Conservation (phyloP, 2,888 invertebrate genomes). For the Pterobdella sp. region DNA sequence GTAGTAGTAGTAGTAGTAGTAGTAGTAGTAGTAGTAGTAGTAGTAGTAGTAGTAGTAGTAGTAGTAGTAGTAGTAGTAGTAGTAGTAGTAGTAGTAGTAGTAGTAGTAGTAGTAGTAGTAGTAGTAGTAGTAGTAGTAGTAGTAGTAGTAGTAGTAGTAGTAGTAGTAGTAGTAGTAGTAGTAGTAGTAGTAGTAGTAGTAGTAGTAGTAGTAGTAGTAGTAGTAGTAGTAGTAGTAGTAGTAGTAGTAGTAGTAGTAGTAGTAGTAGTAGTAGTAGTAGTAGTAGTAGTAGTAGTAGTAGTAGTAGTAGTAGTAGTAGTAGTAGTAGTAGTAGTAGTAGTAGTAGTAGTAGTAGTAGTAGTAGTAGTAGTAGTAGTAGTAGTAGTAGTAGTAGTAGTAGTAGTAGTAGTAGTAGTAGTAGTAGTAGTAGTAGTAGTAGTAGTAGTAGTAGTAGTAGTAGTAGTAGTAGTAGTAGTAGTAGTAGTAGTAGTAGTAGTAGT, state of each 20-base stretch:
- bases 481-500: constrained; percentile 39
- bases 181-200: not conserved
- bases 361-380: not conserved
- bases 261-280: not conserved
- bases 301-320: not conserved
- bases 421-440: not conserved
- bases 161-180: not conserved
- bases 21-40: not conserved
- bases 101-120: not conserved
- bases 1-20: not conserved
- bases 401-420: not conserved
- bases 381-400: not conserved
- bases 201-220: not conserved
- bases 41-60: not conserved
- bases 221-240: not conserved
- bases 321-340: not conserved
- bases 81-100: not conserved
- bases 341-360: not conserved
- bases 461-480: constrained; percentile 39
- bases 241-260: not conserved
- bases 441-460: constrained; percentile 21
- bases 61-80: not conserved
- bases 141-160: not conserved
- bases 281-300: not conserved
- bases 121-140: not conserved